Conservation (phyloP, 2,113 vertebrate genomes). For the Cynoglossus semilaevis region DNA sequence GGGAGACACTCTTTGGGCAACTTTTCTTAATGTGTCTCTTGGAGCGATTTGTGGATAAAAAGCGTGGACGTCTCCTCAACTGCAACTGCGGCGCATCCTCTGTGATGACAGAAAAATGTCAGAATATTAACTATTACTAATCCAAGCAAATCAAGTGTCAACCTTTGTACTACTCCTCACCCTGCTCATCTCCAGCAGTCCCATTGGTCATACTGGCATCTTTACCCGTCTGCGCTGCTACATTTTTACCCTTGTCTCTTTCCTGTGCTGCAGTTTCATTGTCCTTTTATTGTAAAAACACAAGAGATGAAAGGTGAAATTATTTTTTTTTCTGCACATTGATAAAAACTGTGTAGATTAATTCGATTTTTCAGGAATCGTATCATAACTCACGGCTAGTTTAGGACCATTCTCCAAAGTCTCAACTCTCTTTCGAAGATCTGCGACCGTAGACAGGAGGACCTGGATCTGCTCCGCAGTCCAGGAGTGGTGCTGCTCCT, state of each 20-base stretch:
- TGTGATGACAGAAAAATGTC: conserved; percentile 11
- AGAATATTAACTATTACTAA: not conserved
- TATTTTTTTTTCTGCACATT: not conserved
- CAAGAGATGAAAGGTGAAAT: not conserved
- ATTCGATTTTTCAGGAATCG: not conserved
- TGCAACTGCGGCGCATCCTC: conserved; percentile 30
- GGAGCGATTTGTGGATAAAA: conserved; percentile 49
- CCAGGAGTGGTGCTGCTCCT: conserved; percentile 58
- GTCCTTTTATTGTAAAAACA: conserved; percentile 24
- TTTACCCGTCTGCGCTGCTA: not conserved
- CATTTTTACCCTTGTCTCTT: conserved; percentile 5
- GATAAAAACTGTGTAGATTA: no score
- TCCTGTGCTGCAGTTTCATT: conserved; percentile 21
- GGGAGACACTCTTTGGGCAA: conserved; percentile 27
- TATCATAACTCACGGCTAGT: conserved; percentile 45
- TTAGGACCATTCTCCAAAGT: conserved; percentile 59
- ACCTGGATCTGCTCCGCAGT: conserved; percentile 62
- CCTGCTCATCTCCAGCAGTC: conserved; percentile 18
- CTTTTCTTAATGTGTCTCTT: conserved; percentile 44
- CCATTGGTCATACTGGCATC: conserved; percentile 40
- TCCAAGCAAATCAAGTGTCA: not conserved
- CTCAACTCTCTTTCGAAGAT: conserved; percentile 64
- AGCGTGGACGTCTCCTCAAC: conserved; percentile 61
- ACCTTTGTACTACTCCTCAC: conserved; percentile 13
- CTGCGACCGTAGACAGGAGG: conserved; percentile 58